These are phyloP conservation scores for Calonectris borealis DNA, from an alignment of 2,113 vertebrate genomes.

Conservation along the genomic window DNA sequence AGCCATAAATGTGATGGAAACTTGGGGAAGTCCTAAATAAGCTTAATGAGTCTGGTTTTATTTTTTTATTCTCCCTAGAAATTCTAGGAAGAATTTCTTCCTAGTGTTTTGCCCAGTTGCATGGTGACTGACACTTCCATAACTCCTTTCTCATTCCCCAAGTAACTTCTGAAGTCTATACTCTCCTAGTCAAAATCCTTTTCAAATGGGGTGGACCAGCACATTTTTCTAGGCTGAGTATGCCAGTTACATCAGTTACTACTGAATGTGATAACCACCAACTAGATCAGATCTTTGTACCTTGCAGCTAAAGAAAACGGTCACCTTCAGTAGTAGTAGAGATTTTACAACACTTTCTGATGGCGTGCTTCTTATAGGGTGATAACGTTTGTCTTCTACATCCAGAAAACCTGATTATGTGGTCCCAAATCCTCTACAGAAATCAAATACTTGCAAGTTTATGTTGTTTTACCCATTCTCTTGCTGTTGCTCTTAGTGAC, in stretches of 20 bases:
- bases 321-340: not conserved
- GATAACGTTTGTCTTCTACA: rapidly evolving
- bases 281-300: not conserved
- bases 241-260: not conserved
- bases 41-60: not conserved
- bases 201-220: not conserved
- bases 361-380: not conserved
- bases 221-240: not conserved
- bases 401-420: not conserved
- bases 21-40: not conserved
- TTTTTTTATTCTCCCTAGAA: not conserved
- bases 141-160: not conserved
- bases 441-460: not conserved
- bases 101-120: not conserved
- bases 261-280: not conserved
- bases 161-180: not conserved
- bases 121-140: not conserved
- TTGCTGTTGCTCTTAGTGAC: not conserved
- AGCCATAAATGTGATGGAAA: not conserved
- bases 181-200: not conserved
- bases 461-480: not conserved
- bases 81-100: not conserved
- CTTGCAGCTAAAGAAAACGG: not conserved
- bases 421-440: not conserved
- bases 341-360: not conserved